These are phyloP conservation scores for Ectobius pallidus DNA, from an alignment of 2,888 invertebrate genomes.

Conservation along the genomic window DNA sequence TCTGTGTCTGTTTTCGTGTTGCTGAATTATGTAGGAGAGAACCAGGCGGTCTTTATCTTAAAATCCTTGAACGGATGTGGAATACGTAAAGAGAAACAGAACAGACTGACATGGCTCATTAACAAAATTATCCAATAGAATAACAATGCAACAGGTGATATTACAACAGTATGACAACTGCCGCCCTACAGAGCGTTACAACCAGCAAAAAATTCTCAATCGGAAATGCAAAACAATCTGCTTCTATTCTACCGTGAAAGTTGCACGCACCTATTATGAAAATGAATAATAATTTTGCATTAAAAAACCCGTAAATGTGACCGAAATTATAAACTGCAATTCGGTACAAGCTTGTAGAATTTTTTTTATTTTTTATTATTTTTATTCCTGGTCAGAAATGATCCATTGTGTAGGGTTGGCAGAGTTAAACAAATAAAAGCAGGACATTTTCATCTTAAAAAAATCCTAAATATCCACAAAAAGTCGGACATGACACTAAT, in stretches of 20 bases:
- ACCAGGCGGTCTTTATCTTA: neutral
- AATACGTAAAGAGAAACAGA: neutral
- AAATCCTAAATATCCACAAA: too few species aligned
- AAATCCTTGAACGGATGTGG: neutral
- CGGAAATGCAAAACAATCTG: neutral
- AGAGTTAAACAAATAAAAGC: too few species aligned
- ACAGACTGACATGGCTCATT: neutral
- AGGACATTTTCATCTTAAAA: too few species aligned
- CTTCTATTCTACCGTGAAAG: neutral
- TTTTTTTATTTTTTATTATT: too few species aligned
- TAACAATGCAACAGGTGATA: conserved; percentile 9
- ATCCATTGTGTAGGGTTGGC: too few species aligned
- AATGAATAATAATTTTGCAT: too few species aligned
- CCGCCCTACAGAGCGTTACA: neutral
- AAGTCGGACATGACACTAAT: too few species aligned
- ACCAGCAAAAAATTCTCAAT: neutral
- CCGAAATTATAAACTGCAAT: too few species aligned
- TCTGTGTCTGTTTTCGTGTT: neutral
- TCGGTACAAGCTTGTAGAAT: too few species aligned
- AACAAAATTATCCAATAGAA: conserved; percentile 9
- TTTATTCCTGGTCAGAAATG: too few species aligned
- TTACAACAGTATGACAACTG: neutral
- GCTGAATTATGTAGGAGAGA: conserved; percentile 8
- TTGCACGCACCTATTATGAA: too few species aligned
- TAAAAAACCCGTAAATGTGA: too few species aligned